Evolutionary conservation across 2,113 vertebrate species (phyloP).

Genomic region (Mixornis gularis): DNA sequence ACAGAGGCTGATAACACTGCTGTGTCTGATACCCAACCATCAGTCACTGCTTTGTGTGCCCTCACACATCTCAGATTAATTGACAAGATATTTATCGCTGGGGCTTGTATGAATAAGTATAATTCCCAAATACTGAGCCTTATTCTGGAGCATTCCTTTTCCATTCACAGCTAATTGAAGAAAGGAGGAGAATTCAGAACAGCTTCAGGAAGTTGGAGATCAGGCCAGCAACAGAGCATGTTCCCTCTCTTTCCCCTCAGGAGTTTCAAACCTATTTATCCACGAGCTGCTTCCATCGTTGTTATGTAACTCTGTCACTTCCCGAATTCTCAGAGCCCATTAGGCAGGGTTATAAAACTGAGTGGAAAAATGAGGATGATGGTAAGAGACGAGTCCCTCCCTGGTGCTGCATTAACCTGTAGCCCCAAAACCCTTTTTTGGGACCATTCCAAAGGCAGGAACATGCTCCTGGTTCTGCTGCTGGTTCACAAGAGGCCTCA

Average conservation of each 20-base stretch:
- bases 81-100: neutral
- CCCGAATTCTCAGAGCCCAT: neutral
- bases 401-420: neutral
- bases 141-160: neutral
- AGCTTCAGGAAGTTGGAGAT: neutral
- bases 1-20: neutral
- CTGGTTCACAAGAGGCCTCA: neutral
- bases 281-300: neutral
- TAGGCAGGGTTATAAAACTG: neutral
- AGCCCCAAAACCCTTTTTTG: neutral
- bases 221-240: neutral
- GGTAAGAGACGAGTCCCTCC: rapidly evolving
- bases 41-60: neutral
- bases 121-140: neutral
- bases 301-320: neutral
- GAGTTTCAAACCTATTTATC: neutral
- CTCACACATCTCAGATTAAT: neutral
- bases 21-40: neutral
- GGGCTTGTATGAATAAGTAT: neutral
- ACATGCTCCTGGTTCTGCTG: rapidly evolving
- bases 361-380: neutral
- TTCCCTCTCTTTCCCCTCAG: neutral
- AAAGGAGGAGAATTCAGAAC: neutral
- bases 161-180: neutral
- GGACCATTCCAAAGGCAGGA: neutral